Base-by-base conservation (phyloP, 1,140 invertebrate species). In the Saccostrea cuccullata region DNA sequence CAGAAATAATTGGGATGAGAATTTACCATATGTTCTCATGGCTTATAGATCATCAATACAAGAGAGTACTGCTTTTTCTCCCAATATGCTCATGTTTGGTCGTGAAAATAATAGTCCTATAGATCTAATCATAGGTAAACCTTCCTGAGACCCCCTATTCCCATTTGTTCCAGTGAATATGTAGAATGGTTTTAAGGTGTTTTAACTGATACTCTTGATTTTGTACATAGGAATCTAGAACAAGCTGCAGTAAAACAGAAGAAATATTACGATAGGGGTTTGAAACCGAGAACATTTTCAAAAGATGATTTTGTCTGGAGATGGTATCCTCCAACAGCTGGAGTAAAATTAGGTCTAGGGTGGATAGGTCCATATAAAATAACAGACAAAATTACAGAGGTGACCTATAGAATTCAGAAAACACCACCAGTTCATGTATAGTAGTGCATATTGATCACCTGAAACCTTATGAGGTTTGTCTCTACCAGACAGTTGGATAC, bases 251-350 rank as follows among this genome's bases (percentile, higher is more conserved):
- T 20, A 20, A 67, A 55, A 55, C 90, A 91, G 30, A 36, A 36
- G 30, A 36, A 36, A 36, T 36, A 36, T 36, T 36, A 36, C 2
- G 30, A 36, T 36, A 15, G 87, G 2, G 83, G 86, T 9, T 6
- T 60, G 2, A 87, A 82, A 55, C 64, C 83, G 3, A 55, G 60
- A 15, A 20, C 56, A 55, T 56, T 87, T 88, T 26, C 82, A 36
- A 64, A 23, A 23, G 89, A 86, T 9, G 20, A 23, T 15, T 91
- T 67, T 67, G 87, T 89, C 2, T 91, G 90, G 89, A 82, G 90
- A 55, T 91, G 87, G 85, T 91, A 91, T 85, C 89, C 87, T 36
- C 90, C 90, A 30, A 58, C 26, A 15, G 88, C 88, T 23, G 60
- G 77, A 55, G 17, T 30, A 55, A 88, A 91, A 77, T 64, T 89